Evolutionary conservation across 2,888 invertebrate species (phyloP).

Genomic region (Pyrrhosoma nymphula): DNA sequence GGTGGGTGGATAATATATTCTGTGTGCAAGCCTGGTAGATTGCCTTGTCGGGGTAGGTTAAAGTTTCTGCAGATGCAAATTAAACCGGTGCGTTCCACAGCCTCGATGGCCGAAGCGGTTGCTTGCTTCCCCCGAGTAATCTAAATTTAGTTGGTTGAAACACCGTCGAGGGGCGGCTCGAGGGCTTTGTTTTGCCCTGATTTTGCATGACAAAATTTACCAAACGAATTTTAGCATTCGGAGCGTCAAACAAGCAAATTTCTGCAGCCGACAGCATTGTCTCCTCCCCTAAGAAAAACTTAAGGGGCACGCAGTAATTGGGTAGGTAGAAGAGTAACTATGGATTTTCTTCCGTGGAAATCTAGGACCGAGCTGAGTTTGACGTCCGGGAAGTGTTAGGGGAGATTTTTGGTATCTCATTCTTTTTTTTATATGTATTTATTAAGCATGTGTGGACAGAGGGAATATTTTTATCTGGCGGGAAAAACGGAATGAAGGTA

Average conservation of each 20-base stretch:
- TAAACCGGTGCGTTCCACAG: not conserved
- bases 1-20: not conserved
- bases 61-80: not conserved
- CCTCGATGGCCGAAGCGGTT: not conserved
- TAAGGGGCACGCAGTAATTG: not conserved
- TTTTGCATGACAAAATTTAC: not conserved
- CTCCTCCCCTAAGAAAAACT: not conserved
- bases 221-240: not conserved
- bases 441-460: too few species aligned
- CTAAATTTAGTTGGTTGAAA: not conserved
- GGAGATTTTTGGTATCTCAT: too few species aligned
- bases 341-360: not conserved
- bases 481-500: too few species aligned
- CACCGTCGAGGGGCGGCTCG: not conserved
- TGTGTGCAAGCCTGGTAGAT: not conserved
- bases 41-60: not conserved
- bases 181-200: not conserved
- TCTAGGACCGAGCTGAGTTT: not conserved
- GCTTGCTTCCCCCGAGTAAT: not conserved
- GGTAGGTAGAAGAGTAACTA: not conserved
- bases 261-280: not conserved
- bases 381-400: too few species aligned
- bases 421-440: too few species aligned
- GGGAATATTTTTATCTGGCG: too few species aligned
- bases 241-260: constrained; percentile 18